Conservation (phyloP, 2,888 invertebrate species). For the Hydroisotoma schaefferi region DNA sequence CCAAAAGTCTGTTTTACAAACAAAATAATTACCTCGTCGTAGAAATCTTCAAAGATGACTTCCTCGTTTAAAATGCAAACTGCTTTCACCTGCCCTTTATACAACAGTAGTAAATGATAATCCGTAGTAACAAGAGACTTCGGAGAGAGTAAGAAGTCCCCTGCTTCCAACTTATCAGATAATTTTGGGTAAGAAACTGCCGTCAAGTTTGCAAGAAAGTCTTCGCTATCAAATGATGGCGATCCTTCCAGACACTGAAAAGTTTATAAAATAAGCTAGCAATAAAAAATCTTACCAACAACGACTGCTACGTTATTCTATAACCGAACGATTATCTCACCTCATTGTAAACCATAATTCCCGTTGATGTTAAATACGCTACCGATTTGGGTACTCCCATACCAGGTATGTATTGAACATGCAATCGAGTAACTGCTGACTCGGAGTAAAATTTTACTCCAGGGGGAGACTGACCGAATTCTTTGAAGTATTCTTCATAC, state of each 20-base stretch:
- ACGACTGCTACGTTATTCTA: background rate
- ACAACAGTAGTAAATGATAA: slow-evolving; percentile 83
- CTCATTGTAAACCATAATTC: slow-evolving; percentile 42
- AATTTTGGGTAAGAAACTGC: slow-evolving; percentile 40
- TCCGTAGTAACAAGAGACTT: slow-evolving; percentile 79
- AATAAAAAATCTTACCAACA: background rate
- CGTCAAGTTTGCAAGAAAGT: slow-evolving; percentile 37
- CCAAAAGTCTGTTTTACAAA: background rate
- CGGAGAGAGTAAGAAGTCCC: slow-evolving; percentile 52
- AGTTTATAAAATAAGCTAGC: background rate
- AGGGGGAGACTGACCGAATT: slow-evolving; percentile 28
- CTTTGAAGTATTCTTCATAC: slow-evolving; percentile 33
- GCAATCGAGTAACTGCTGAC: slow-evolving; percentile 31
- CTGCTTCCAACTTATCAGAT: slow-evolving; percentile 4
- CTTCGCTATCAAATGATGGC: slow-evolving; percentile 22
- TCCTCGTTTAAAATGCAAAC: slow-evolving; percentile 81
- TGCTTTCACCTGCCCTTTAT: slow-evolving; percentile 75
- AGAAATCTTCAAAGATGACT: slow-evolving; percentile 78
- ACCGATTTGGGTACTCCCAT: slow-evolving; percentile 39
- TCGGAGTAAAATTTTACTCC: slow-evolving; percentile 26
- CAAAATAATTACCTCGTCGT: slow-evolving; percentile 55
- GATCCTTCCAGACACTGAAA: background rate
- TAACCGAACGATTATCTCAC: slow-evolving; percentile 21
- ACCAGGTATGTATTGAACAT: slow-evolving; percentile 33
- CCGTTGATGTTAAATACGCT: slow-evolving; percentile 42